Evolutionary conservation across 2,113 vertebrate species (phyloP).

Genomic region (Australoheros scitulus): DNA sequence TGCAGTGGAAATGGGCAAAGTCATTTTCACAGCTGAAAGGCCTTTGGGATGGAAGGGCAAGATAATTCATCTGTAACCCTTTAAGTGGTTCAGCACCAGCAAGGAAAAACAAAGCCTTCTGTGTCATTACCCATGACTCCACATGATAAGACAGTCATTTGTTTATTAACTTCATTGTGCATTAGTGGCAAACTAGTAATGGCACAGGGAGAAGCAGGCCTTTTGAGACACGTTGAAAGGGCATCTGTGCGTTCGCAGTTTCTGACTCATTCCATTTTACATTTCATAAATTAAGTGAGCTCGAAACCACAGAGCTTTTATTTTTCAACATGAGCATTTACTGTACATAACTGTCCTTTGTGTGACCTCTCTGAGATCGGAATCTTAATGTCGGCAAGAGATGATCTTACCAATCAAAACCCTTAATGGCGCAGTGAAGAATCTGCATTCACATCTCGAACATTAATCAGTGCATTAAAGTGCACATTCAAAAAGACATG

Average conservation of each 20-base stretch:
- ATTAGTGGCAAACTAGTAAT: neutral
- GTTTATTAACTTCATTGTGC: neutral
- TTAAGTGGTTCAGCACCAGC: conserved; percentile 30
- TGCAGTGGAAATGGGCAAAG: conserved; percentile 50
- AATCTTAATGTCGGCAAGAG: neutral
- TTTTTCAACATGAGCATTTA: neutral
- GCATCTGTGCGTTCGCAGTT: conserved; percentile 13
- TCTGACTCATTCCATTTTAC: neutral
- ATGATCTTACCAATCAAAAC: neutral
- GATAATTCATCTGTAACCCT: conserved; percentile 46
- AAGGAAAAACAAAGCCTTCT: neutral
- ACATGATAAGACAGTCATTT: neutral
- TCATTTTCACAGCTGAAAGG: conserved; percentile 35
- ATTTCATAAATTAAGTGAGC: neutral
- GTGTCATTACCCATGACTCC: neutral
- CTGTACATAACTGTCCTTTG: neutral
- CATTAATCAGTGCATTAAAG: neutral
- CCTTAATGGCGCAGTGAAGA: neutral
- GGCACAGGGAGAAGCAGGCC: too few species aligned
- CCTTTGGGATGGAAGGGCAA: neutral
- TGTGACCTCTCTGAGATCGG: neutral
- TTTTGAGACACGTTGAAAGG: conserved; percentile 4
- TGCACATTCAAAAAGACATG: neutral
- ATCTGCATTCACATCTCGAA: neutral
- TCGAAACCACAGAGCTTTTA: neutral